Conservation (phyloP, 1,140 invertebrate genomes). For the Leptopilina boulardi region DNA sequence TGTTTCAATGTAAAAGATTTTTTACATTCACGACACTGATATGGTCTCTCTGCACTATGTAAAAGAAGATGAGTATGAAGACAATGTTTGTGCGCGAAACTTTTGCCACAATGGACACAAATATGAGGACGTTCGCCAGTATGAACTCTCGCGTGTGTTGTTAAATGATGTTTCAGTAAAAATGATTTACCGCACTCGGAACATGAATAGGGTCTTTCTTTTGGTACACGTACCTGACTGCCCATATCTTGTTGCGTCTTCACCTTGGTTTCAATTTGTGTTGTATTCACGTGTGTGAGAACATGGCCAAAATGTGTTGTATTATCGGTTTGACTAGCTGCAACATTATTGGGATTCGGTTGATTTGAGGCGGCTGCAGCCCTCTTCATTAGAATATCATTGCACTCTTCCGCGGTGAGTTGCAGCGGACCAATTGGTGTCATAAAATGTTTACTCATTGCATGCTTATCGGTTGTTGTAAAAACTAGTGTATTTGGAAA, state of each 20-base stretch:
- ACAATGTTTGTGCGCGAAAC: slow-evolving; percentile 90
- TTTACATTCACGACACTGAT: slow-evolving; percentile 89
- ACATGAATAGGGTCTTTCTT: slow-evolving; percentile 87
- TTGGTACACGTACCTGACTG: slow-evolving; percentile 78
- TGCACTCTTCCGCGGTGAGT: slow-evolving; percentile 84
- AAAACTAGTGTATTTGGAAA: slow-evolving; percentile 73
- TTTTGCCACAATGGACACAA: slow-evolving; percentile 90
- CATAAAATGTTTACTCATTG: slow-evolving; percentile 77
- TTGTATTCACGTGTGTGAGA: slow-evolving; percentile 75
- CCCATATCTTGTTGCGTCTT: slow-evolving; percentile 79
- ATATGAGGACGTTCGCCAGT: slow-evolving; percentile 89
- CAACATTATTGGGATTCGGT: slow-evolving; percentile 66
- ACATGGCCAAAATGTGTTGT: slow-evolving; percentile 73
- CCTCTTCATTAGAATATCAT: slow-evolving; percentile 85
- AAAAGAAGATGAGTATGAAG: slow-evolving; percentile 87
- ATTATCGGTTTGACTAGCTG: slow-evolving; percentile 73
- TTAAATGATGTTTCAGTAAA: slow-evolving; percentile 87
- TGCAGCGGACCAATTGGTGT: slow-evolving; percentile 83
- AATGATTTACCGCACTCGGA: slow-evolving; percentile 90
- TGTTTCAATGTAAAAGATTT: slow-evolving; percentile 91
- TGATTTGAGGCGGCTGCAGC: slow-evolving; percentile 73
- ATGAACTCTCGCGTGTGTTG: slow-evolving; percentile 87
- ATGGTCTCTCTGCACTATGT: slow-evolving; percentile 88
- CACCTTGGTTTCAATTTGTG: slow-evolving; percentile 77
- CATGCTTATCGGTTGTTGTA: slow-evolving; percentile 71